Evolutionary conservation across 2,888 invertebrate genomes (phyloP).

Genomic region (Mayetiola destructor): DNA sequence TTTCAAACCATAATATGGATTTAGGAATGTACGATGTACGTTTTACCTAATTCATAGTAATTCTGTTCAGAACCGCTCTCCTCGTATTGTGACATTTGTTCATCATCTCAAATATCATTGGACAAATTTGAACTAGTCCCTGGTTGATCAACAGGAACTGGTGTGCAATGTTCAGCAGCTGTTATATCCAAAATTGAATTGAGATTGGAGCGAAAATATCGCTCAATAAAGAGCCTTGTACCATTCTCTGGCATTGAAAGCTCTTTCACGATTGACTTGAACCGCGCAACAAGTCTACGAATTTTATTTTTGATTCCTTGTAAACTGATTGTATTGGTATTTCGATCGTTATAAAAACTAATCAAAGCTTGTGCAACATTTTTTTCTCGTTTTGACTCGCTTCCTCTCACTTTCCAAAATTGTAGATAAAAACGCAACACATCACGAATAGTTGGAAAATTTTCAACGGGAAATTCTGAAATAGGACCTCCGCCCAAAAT

Average conservation of each 20-base stretch:
- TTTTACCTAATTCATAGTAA: not conserved
- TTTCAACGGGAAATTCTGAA: not conserved
- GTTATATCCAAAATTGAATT: not conserved
- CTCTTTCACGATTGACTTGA: not conserved
- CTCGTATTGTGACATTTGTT: not conserved
- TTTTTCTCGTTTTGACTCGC: not conserved
- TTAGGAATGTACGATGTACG: not conserved
- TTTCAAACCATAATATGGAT: not conserved
- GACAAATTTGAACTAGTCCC: not conserved
- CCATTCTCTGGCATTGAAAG: not conserved
- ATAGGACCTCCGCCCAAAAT: not conserved
- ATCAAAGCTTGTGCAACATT: not conserved
- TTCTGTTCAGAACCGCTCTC: not conserved
- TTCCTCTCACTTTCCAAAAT: not conserved
- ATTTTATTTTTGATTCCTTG: not conserved
- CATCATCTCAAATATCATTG: not conserved
- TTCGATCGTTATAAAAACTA: not conserved
- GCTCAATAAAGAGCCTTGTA: not conserved
- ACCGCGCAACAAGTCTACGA: not conserved
- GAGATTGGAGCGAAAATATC: not conserved
- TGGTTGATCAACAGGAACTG: not conserved
- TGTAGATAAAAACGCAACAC: not conserved
- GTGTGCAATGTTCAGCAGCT: too few relatives aligned
- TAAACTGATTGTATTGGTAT: not conserved
- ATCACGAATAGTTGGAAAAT: not conserved